A percentile compares a stretch with the other conserved stretches of the same genome.
Conservation (phyloP, 2,888 invertebrate species). For the Oscheius myriophilus region DNA sequence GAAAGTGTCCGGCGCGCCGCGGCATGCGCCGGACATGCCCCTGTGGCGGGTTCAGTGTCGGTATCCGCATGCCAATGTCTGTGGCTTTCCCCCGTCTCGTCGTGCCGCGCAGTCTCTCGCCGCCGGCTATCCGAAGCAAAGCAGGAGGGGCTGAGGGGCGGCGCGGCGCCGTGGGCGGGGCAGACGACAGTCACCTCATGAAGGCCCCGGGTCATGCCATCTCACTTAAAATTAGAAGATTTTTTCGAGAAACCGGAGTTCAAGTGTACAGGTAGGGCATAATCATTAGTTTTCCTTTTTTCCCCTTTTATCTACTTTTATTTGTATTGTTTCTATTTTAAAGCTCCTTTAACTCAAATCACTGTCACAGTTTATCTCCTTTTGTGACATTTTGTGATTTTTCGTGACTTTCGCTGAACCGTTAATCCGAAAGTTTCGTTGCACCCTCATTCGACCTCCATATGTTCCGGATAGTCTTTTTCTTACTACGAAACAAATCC, state of each 20-base stretch:
- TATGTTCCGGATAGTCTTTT: background rate
- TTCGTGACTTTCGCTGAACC: too few relatives aligned
- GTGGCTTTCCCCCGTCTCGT: constrained; percentile 25
- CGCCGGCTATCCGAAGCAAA: constrained; percentile 27
- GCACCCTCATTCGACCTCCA: background rate
- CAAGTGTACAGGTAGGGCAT: constrained; percentile 52
- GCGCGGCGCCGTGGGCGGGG: constrained; percentile 16
- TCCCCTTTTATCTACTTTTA: background rate
- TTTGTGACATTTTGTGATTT: too few relatives aligned
- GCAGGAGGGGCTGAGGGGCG: constrained; percentile 29
- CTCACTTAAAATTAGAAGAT: constrained; percentile 51
- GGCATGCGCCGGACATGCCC: background rate
- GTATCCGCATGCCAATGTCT: constrained; percentile 29
- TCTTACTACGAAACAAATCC: background rate
- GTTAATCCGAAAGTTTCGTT: background rate
- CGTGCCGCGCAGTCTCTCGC: constrained; percentile 17
- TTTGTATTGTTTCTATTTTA: background rate
- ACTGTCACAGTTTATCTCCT: too few relatives aligned
- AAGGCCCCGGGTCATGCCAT: constrained; percentile 59
- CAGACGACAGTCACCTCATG: constrained; percentile 38
- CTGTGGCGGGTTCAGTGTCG: constrained; percentile 14
- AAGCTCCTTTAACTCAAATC: background rate
- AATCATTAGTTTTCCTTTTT: background rate
- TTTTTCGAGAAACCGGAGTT: constrained; percentile 53
- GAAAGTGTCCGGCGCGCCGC: too few relatives aligned